Base-by-base conservation (phyloP, 92 coral and sea anemone genomes). In the Virgularia gustaviana region DNA sequence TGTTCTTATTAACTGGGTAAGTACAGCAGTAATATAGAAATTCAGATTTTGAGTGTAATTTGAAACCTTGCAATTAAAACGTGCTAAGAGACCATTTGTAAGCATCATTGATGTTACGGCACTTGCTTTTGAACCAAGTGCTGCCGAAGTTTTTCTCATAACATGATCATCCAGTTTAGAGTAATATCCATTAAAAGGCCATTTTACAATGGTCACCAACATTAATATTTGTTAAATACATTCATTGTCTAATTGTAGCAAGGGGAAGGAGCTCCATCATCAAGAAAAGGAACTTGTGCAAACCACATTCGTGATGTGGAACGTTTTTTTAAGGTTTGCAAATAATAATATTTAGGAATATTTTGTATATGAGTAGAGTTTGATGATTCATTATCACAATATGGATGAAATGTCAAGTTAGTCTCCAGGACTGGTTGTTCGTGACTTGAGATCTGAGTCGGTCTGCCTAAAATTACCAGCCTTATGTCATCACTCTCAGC, bases 1-100 rank as follows among this genome's bases (percentile, higher is more conserved):
- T 78, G 98, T 92, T 63, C 85, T 87, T 67, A 89, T 92, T 24
- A 92, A 89, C 71, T 92, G 98, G 98, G 98, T 92, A 72, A 11
- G 83, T 66, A 66, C 30, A 20, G 23, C 22, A 75, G 36, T 8
- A n/a, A n/a, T n/a, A n/a, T n/a, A n/a, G n/a, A n/a, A n/a, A n/a
- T 71, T 55, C 67, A 18, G 8, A 18, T 20, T 18, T 4, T 9
- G 10, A 9, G 16, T 20, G 24, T 10, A 18, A 11, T 37, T 32
- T 10, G 20, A n/a, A n/a, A n/a, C n/a, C n/a, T n/a, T n/a, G n/a
- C n/a, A n/a, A n/a, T n/a, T n/a, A n/a, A n/a, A n/a, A n/a, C n/a
- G n/a, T n/a, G n/a, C n/a, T n/a, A n/a, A n/a, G n/a, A n/a, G n/a
- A n/a, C n/a, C n/a, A n/a, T n/a, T n/a, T n/a, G n/a, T n/a, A n/a